Evolutionary conservation across 2,888 invertebrate species (phyloP).

Genomic region (Limenitis camilla): DNA sequence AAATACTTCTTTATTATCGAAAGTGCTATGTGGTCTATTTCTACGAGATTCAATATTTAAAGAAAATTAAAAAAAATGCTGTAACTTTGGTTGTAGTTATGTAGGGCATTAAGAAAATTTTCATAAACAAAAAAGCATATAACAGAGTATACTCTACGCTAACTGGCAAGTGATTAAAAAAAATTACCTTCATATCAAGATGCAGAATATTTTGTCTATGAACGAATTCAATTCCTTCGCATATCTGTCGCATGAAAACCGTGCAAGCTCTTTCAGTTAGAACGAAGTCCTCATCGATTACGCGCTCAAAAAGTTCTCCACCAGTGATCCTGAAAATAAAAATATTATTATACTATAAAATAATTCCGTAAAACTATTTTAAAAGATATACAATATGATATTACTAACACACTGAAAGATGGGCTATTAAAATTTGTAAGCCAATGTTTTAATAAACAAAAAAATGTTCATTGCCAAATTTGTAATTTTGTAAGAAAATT

Average conservation of each 20-base stretch:
- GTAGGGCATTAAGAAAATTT: not conserved
- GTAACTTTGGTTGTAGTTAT: too few relatives aligned
- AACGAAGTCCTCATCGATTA: slow-evolving; percentile 98
- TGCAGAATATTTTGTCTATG: slow-evolving; percentile 96
- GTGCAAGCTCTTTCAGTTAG: slow-evolving; percentile 97
- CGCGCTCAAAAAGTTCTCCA: slow-evolving; percentile 98
- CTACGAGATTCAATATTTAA: too few relatives aligned
- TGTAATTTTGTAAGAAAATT: too few relatives aligned
- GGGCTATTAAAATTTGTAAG: not conserved
- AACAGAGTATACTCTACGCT: too few relatives aligned
- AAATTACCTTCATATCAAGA: slow-evolving; percentile 93
- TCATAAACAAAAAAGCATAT: too few relatives aligned
- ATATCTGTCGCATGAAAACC: slow-evolving; percentile 97
- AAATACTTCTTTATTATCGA: too few relatives aligned
- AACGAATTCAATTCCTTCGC: slow-evolving; percentile 98
- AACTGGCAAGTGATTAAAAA: too few relatives aligned
- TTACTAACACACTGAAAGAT: too few relatives aligned
- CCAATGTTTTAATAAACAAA: not conserved
- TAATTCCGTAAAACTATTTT: too few relatives aligned
- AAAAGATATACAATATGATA: too few relatives aligned
- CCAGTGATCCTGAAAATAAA: slow-evolving; percentile 88
- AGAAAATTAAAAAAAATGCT: too few relatives aligned
- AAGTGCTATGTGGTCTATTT: not conserved
- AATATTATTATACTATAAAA: not conserved
- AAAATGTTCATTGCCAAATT: too few relatives aligned